These are phyloP conservation scores for Rhynchonycteris naso DNA, from an alignment of 2,797 vertebrate genomes.

Conservation along the genomic window DNA sequence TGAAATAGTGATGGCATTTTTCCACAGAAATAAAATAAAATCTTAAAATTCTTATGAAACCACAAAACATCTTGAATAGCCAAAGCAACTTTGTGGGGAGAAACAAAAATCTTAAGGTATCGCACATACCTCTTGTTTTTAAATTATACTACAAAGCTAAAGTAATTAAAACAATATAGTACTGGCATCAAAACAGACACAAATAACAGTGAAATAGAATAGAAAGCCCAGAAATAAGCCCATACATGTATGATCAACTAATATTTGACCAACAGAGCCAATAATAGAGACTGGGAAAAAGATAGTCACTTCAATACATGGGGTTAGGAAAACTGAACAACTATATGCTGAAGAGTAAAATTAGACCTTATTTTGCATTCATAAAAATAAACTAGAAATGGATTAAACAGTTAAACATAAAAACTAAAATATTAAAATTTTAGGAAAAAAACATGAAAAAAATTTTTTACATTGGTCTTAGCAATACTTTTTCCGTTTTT, in stretches of 20 bases:
- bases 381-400: background rate
- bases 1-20: background rate
- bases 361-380: background rate
- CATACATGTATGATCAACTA: no score
- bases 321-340: background rate
- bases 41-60: background rate
- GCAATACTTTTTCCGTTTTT: background rate
- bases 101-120: background rate
- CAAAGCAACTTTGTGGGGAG: background rate
- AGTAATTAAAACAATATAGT: no score
- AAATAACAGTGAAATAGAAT: no score
- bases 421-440: background rate
- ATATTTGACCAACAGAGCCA: no score
- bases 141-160: background rate
- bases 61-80: no score
- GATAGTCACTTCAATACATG: no score
- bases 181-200: no score
- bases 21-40: background rate
- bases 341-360: background rate
- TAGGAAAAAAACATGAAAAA: background rate
- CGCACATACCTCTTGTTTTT: background rate
- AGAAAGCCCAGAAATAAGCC: no score
- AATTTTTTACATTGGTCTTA: background rate
- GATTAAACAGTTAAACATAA: background rate
- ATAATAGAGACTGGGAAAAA: no score